These are phyloP conservation scores for Drosophila orena DNA, from an alignment of 1,140 invertebrate species.

Conservation along the genomic window DNA sequence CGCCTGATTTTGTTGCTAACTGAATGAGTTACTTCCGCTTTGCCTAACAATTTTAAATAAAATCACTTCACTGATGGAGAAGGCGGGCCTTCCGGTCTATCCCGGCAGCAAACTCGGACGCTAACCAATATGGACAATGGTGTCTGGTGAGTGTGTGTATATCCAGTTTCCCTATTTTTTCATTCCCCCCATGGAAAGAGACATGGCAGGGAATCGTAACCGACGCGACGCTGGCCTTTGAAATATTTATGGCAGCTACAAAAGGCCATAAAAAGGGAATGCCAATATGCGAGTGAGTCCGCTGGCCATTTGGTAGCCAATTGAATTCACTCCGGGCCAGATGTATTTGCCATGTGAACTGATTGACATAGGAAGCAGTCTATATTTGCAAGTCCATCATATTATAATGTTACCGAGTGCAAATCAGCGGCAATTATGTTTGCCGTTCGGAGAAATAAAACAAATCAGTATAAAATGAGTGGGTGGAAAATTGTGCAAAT, in stretches of 20 bases:
- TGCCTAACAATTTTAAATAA: conserved; percentile 78
- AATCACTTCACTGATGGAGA: conserved; percentile 54
- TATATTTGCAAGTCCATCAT: conserved; percentile 37
- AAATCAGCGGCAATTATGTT: conserved; percentile 48
- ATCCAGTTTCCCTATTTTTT: conserved; percentile 7
- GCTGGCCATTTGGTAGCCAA: conserved; percentile 44
- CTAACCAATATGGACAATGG: conserved; percentile 42
- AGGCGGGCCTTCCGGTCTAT: neutral
- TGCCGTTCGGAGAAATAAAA: conserved; percentile 23
- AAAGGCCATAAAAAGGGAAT: conserved; percentile 45
- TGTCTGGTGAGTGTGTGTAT: conserved; percentile 9
- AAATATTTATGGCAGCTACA: conserved; percentile 53
- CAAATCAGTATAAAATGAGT: conserved; percentile 22
- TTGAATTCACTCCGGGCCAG: conserved; percentile 36
- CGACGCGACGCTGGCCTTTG: conserved; percentile 41
- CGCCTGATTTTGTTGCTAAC: conserved; percentile 77
- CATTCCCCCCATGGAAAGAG: too few relatives aligned
- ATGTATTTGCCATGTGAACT: conserved; percentile 44
- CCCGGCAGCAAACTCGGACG: conserved; percentile 30
- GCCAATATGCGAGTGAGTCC: conserved; percentile 42
- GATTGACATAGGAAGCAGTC: conserved; percentile 38
- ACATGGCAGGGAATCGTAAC: conserved; percentile 7
- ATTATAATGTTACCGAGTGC: conserved; percentile 27
- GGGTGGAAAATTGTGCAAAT: conserved; percentile 44
- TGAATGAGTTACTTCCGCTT: conserved; percentile 80